Base-by-base conservation (phyloP, 2,797 vertebrate species). In the Anableps anableps region DNA sequence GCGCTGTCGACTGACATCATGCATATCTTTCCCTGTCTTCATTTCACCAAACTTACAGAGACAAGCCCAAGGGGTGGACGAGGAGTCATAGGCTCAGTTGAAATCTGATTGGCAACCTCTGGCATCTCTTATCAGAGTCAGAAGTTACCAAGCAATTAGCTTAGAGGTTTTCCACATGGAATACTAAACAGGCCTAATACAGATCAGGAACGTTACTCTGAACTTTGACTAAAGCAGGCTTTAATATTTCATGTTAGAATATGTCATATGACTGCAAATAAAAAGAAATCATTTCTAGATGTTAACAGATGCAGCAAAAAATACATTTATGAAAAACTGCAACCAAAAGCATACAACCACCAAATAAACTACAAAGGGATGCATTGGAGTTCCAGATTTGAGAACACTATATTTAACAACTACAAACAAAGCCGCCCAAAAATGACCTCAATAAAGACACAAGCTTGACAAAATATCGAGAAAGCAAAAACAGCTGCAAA, bases 1-100 rank as follows among this genome's bases (percentile, higher is more conserved):
- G 21, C 55, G 74, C 29, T 76, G 80, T 38, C 50, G 78, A 85
- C 76, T 83, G 89, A 88, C 76, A 86, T 78, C 73, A 72, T 77
- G 62, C 62, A n/a, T 75, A 50, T 74, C 50, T 86, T 73, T 82
- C 50, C 71, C 55, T 10, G 2, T 23, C 76, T 76, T 66, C 55
- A 13, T 41, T 72, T 78, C 64, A 50, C 60, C 75, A 66, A 19
- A 72, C 76, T 70, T 6, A 45, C 75, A 74, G 78, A 48, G 51
- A 51, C 60, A 66, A 53, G 31, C 29, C 51, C 41, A 53, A 41
- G 76, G 8, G 68, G 23, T 47, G 78, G 75, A 75, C 19, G 8
- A 9, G 38, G 45, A 60, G 70, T 26, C 43, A 43, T 21, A 47
- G 58, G 43, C 58, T 31, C 41, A 47, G 58, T 41, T 58, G 60